Conservation (phyloP, 2,113 vertebrate genomes). For the Forbesichthys papilliferus region DNA sequence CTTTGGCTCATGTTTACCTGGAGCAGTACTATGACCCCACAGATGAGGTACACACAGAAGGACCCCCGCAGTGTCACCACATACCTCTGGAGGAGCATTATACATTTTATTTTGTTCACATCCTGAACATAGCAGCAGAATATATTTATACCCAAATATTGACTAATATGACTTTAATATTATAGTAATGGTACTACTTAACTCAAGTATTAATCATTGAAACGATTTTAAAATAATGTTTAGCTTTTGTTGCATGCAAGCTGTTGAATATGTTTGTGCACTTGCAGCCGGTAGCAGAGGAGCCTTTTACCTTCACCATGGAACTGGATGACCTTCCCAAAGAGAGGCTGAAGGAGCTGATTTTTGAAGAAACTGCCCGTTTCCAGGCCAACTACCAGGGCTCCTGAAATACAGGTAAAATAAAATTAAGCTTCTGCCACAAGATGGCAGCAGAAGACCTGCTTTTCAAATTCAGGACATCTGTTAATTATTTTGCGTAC, state of each 20-base stretch:
- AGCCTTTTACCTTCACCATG: slow-evolving; percentile 88
- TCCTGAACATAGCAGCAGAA: not conserved
- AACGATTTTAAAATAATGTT: too few relatives aligned
- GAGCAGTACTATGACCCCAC: slow-evolving; percentile 92
- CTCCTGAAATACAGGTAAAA: slow-evolving; percentile 65
- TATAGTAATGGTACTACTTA: too few relatives aligned
- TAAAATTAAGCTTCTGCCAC: slow-evolving; percentile 25
- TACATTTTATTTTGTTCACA: not conserved
- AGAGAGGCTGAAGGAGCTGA: slow-evolving; percentile 88
- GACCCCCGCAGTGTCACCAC: not conserved
- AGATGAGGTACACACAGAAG: slow-evolving; percentile 79
- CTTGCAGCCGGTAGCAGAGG: slow-evolving; percentile 84
- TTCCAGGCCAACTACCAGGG: slow-evolving; percentile 83
- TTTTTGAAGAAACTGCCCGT: slow-evolving; percentile 85
- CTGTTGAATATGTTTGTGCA: slow-evolving; percentile 8
- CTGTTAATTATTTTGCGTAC: not conserved
- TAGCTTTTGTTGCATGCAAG: not conserved
- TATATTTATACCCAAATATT: not conserved
- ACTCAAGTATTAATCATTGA: too few relatives aligned
- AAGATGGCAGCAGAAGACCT: slow-evolving; percentile 46
- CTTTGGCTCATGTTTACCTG: slow-evolving; percentile 87
- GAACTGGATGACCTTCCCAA: slow-evolving; percentile 89
- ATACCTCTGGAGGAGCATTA: not conserved
- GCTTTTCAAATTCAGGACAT: not conserved
- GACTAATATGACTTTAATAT: too few relatives aligned